Percentiles rank a stretch among this genome's conserved stretches.
Evolutionary conservation across 2,113 vertebrate species (phyloP).

Genomic region (Scartelaos histophorus): DNA sequence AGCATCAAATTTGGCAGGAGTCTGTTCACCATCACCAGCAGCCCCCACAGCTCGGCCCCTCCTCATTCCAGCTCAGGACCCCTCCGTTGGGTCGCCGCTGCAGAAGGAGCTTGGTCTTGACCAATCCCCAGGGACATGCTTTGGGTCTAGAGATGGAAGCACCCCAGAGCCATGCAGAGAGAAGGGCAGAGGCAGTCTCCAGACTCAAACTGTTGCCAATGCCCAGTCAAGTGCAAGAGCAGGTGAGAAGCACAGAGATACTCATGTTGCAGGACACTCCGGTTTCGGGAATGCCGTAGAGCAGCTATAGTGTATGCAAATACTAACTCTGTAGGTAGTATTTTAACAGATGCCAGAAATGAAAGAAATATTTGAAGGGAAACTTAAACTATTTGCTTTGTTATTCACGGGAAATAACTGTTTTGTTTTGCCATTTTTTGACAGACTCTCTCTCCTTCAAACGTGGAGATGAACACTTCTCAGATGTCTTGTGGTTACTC

Average conservation of each 20-base stretch:
- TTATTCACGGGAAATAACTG: constrained; percentile 45
- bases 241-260: constrained; percentile 61
- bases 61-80: constrained; percentile 71
- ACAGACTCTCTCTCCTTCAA: constrained; percentile 60
- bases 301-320: constrained; percentile 16
- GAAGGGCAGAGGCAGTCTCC: constrained; percentile 69
- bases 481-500: constrained; percentile 69
- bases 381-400: constrained; percentile 40
- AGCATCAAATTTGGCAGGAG: constrained; percentile 61
- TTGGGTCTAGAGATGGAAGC: constrained; percentile 42
- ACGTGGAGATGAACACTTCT: constrained; percentile 28
- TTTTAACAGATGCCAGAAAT: constrained; percentile 47
- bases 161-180: constrained; percentile 51
- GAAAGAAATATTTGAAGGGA: constrained; percentile 30
- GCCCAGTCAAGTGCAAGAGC: constrained; percentile 62
- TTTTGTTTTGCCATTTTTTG: constrained; percentile 54
- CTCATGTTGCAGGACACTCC: constrained; percentile 44
- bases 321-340: constrained; percentile 41
- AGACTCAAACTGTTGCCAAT: constrained; percentile 72
- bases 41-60: constrained; percentile 50
- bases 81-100: constrained; percentile 70
- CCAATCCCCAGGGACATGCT: constrained; percentile 40
- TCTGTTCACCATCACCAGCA: constrained; percentile 33
- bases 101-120: constrained; percentile 57
- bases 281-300: constrained; percentile 51